Evolutionary conservation across 2,888 invertebrate species (phyloP).

Genomic region (Adela reaumurella): DNA sequence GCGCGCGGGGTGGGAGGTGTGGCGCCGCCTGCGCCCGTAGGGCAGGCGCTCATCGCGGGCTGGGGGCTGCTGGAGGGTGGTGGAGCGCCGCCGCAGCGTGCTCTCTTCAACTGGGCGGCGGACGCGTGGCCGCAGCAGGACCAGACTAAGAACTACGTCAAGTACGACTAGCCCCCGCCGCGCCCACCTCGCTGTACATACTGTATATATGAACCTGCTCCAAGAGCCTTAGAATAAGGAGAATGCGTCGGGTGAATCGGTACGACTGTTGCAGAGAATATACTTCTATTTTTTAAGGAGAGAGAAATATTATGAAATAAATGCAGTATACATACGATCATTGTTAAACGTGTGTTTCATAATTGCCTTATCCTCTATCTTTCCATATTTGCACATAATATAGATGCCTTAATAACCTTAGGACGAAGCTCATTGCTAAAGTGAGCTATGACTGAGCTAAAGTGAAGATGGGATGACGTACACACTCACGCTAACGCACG

Average conservation of each 20-base stretch:
- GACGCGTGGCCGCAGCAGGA: conserved; percentile 19
- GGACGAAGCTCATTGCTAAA: no score
- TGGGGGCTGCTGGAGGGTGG: conserved; percentile 31
- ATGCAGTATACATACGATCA: conserved; percentile 1
- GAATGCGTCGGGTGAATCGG: neutral
- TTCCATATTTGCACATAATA: no score
- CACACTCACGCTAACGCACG: no score
- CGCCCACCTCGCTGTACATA: conserved; percentile 3
- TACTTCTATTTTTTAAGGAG: conserved; percentile 42
- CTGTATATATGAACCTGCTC: conserved; percentile 10
- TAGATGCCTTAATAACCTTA: no score
- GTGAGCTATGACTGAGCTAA: no score
- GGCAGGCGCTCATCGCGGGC: conserved; percentile 17
- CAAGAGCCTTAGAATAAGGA: conserved; percentile 1
- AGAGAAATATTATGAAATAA: conserved; percentile 9
- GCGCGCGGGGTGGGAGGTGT: conserved; percentile 14
- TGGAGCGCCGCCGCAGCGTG: conserved; percentile 21
- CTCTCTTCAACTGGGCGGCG: conserved; percentile 24
- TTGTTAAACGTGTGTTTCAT: neutral
- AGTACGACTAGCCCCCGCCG: conserved; percentile 32
- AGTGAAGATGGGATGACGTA: no score
- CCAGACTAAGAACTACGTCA: conserved; percentile 45
- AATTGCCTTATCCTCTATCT: neutral
- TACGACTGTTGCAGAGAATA: conserved; percentile 10
- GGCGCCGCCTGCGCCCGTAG: conserved; percentile 17